A percentile compares a stretch with the other conserved stretches of the same genome.
Evolutionary conservation across 2,888 invertebrate species (phyloP).

Genomic region (Sthenelais limicola): DNA sequence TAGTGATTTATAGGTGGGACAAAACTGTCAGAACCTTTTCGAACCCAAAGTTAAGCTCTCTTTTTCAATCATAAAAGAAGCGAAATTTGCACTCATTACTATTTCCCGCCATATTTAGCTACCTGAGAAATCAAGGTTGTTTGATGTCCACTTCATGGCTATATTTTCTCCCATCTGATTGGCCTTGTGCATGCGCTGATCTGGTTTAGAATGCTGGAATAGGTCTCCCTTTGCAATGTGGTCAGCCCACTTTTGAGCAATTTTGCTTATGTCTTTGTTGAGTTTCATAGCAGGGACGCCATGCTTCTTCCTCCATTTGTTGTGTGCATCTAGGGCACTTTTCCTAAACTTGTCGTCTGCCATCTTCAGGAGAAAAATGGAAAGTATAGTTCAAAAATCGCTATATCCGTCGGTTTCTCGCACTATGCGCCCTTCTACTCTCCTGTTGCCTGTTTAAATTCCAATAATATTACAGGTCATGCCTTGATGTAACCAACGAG

Average conservation of each 20-base stretch:
- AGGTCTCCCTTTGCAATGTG: constrained; percentile 86
- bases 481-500: no score
- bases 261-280: constrained; percentile 60
- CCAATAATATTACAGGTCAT: no score
- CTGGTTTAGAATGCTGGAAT: constrained; percentile 77
- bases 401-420: no score
- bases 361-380: no score
- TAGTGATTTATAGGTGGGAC: no score
- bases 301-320: constrained; percentile 65
- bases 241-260: constrained; percentile 87
- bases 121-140: constrained; percentile 55
- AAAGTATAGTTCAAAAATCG: no score
- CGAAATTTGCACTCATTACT: not conserved
- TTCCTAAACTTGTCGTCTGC: constrained; percentile 59
- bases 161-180: constrained; percentile 73
- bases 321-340: constrained; percentile 62
- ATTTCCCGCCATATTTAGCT: not conserved
- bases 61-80: not conserved
- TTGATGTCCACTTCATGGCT: constrained; percentile 58
- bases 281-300: constrained; percentile 61
- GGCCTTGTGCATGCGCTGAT: constrained; percentile 82
- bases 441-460: no score
- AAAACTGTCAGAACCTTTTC: not conserved
- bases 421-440: no score
- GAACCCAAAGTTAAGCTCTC: not conserved